phyloP scores from a whole-genome alignment of 2,888 invertebrate species.

The Reticulitermes lucifugus region DNA sequence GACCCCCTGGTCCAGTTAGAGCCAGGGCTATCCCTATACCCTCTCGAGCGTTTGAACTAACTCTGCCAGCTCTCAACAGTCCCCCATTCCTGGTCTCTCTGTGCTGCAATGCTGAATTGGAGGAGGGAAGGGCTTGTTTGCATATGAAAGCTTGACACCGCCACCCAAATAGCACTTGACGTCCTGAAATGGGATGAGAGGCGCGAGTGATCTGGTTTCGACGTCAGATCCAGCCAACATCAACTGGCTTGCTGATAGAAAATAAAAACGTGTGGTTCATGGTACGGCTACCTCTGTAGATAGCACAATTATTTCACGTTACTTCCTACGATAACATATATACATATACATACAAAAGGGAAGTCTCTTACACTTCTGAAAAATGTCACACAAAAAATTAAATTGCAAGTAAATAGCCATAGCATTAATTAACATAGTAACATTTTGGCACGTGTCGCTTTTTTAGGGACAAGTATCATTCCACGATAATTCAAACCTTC shows the following conservation, averaged over 20 bases:
- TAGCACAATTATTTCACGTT: not conserved
- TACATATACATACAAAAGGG: not conserved
- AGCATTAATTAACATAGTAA: constrained; percentile 1
- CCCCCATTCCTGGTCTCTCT: not conserved
- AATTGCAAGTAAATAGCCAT: not conserved
- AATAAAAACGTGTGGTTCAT: not conserved
- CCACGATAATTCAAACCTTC: not conserved
- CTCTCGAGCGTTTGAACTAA: constrained; percentile 27
- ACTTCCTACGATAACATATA: not conserved
- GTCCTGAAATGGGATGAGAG: constrained; percentile 35
- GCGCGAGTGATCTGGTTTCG: constrained; percentile 43
- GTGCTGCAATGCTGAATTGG: not conserved
- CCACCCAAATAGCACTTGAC: constrained; percentile 48
- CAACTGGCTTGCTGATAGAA: constrained; percentile 37
- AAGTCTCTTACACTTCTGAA: not conserved
- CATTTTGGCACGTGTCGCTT: constrained; percentile 13
- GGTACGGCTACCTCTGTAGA: not conserved
- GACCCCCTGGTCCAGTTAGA: not conserved
- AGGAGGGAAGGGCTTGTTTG: constrained; percentile 38
- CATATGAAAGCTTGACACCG: constrained; percentile 48
- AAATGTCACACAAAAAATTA: not conserved
- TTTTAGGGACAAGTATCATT: not conserved
- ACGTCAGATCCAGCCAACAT: constrained; percentile 47
- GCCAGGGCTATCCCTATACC: not conserved
- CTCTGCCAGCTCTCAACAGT: not conserved